Evolutionary conservation across 1,140 invertebrate genomes (phyloP), one percentile per base, ranked within the genome.

Genomic region (Augochlora pura): DNA sequence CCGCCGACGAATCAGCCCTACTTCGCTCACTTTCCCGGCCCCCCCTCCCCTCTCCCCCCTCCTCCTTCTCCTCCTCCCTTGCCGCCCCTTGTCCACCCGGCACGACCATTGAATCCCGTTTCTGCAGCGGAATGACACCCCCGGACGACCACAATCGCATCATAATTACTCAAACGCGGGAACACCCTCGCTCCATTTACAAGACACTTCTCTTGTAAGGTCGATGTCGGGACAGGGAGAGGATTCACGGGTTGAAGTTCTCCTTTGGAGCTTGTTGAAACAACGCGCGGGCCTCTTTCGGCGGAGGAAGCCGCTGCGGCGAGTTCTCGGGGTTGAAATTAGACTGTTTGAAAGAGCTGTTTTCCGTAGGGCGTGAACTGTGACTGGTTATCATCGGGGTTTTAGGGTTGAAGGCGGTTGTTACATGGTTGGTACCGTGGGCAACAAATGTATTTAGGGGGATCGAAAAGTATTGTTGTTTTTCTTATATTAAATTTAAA

Each of bases 121-220:
- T 62, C 67, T 59, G 39, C 59, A 71, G 23, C 57, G 57, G 77
- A 80, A 83, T 75, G 64, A 75, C 74, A 62, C 49, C 54, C 72
- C 69, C 64, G 65, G 49, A 38, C 80, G 67, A 57, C 68, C 54
- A 59, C 72, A 59, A 80, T 78, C 70, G 60, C 18, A 32, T 84
- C 75, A 81, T 87, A 87, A 87, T 87, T 87, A 84, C 73, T 39
- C 38, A 62, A 83, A 46, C 64, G 42, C 77, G 60, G 49, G 39
- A 54, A 27, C 16, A 25, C 69, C 38, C 23, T 71, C 52, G 64
- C 4, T 49, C 64, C 64, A 66, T 66, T 66, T 46, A 25, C 38
- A 66, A 66, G 64, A 66, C 39, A 25, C 27, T 65, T 38, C 62
- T 64, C 25, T 49, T 16, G 21, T 18, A 42, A 27, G 49, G 63